phyloP scores from a whole-genome alignment of 2,797 vertebrate species.

The Pangasius macronema region DNA sequence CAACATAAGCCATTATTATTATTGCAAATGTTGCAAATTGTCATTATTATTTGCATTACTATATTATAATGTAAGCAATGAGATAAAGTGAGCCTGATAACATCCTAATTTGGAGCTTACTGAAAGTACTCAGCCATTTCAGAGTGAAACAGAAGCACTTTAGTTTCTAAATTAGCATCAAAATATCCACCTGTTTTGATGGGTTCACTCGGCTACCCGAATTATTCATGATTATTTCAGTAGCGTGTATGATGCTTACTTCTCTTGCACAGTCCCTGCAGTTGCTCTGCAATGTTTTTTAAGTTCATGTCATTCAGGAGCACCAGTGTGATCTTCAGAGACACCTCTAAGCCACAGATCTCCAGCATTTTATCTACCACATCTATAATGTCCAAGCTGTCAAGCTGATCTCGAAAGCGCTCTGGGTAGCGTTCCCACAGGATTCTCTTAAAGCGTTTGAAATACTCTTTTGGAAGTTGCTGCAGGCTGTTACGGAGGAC shows the following conservation, averaged over 20 bases:
- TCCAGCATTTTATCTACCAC: constrained; percentile 72
- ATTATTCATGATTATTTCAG: background rate
- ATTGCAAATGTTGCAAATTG: background rate
- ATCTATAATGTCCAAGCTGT: constrained; percentile 66
- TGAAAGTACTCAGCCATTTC: background rate
- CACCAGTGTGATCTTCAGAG: constrained; percentile 66
- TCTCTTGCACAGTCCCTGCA: constrained; percentile 62
- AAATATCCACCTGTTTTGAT: background rate
- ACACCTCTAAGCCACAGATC: constrained; percentile 58
- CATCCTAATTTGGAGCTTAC: background rate
- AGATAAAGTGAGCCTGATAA: background rate
- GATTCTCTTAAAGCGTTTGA: constrained; percentile 58
- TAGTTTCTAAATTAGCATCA: background rate
- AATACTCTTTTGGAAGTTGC: constrained; percentile 44
- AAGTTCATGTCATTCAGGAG: constrained; percentile 60
- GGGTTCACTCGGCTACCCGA: background rate
- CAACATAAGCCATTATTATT: background rate
- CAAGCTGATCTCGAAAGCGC: constrained; percentile 58
- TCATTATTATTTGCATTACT: background rate
- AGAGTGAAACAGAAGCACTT: background rate
- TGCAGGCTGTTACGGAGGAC: constrained; percentile 59
- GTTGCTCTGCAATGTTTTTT: constrained; percentile 46
- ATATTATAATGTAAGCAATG: background rate
- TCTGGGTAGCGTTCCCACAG: constrained; percentile 70
- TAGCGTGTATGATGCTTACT: constrained; percentile 61